Conservation (phyloP, 2,113 vertebrate genomes). For the Rutilus rutilus region DNA sequence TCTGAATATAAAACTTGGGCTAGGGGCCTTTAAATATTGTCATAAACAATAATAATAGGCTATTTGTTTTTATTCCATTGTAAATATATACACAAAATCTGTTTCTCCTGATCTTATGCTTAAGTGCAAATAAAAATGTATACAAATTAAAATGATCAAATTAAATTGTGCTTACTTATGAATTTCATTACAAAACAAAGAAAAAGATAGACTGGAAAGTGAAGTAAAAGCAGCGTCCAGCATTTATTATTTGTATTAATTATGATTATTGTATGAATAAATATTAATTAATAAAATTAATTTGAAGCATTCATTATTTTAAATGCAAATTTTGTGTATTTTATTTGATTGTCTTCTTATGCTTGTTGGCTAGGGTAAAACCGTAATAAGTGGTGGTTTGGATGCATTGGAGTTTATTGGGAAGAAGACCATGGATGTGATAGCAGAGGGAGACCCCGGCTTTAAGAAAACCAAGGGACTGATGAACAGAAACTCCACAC, state of each 20-base stretch:
- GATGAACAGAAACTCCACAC: constrained; percentile 85
- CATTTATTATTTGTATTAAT: not conserved
- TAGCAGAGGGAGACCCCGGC: constrained; percentile 95
- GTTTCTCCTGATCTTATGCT: not conserved
- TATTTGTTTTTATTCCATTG: no score
- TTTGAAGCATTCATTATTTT: not conserved
- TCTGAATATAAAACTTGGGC: no score
- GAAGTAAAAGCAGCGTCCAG: not conserved
- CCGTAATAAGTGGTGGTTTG: constrained; percentile 88
- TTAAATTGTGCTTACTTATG: not conserved
- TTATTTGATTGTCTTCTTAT: not conserved
- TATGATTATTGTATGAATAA: not conserved
- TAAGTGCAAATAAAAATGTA: not conserved
- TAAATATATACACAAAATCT: no score
- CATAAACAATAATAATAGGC: no score
- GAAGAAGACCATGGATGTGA: constrained; percentile 99
- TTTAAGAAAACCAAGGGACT: constrained; percentile 95
- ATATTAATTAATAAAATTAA: not conserved
- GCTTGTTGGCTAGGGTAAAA: constrained; percentile 82
- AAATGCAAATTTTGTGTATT: not conserved
- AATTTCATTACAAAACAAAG: not conserved
- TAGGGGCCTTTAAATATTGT: no score
- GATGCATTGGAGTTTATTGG: constrained; percentile 98
- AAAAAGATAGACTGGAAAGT: not conserved
- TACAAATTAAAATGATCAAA: not conserved